Conservation (phyloP, 2,113 vertebrate species). For the Petrocephalus zakoni region DNA sequence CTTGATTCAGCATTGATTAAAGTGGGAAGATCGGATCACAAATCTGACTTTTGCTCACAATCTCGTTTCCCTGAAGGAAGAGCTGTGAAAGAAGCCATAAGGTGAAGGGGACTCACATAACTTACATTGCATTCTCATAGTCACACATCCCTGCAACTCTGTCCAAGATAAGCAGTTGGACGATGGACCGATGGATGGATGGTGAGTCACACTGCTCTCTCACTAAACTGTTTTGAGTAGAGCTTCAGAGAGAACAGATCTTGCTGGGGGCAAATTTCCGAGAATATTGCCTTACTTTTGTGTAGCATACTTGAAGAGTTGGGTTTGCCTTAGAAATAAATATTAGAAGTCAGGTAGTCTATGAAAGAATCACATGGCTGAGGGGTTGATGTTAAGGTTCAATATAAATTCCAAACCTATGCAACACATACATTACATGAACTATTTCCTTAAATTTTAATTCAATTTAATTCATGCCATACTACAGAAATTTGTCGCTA, state of each 20-base stretch:
- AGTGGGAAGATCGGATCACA: neutral
- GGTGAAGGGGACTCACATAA: neutral
- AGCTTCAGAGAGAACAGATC: neutral
- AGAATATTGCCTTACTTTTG: neutral
- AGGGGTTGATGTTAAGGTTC: neutral
- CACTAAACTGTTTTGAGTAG: neutral
- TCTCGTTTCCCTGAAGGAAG: neutral
- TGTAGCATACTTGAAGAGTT: neutral
- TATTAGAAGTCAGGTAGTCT: neutral
- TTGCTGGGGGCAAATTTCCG: neutral
- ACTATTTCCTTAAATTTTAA: neutral
- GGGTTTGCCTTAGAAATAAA: neutral
- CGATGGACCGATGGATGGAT: neutral
- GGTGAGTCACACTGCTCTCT: neutral
- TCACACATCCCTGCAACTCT: neutral
- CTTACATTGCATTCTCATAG: neutral
- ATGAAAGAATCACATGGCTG: neutral
- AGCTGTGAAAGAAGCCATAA: neutral
- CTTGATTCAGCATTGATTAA: conserved; percentile 4
- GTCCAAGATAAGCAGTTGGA: neutral
- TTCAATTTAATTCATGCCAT: neutral
- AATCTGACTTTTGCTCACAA: conserved; percentile 7
- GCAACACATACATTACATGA: neutral
- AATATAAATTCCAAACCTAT: neutral
- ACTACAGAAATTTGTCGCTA: neutral